Evolutionary conservation across 2,113 vertebrate genomes (phyloP).

Genomic region (Proterorhinus semilunaris): DNA sequence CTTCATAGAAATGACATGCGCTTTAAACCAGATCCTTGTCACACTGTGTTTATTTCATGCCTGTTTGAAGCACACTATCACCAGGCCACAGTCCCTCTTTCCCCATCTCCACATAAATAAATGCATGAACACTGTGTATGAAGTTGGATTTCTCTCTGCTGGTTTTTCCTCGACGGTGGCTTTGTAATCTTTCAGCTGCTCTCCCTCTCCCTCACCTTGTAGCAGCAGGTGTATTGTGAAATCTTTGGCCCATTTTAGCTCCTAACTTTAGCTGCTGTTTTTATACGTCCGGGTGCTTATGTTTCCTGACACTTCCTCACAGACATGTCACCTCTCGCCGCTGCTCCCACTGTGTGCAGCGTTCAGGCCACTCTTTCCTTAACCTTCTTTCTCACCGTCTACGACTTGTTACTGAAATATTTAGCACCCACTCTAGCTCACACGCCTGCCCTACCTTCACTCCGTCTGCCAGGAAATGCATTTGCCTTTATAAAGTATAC

Average conservation of each 20-base stretch:
- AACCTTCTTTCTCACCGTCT: slow-evolving; percentile 33
- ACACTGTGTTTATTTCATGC: slow-evolving; percentile 12
- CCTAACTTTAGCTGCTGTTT: slow-evolving; percentile 28
- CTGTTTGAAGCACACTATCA: slow-evolving; percentile 11
- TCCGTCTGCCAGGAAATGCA: slow-evolving; percentile 47
- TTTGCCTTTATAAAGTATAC: slow-evolving; percentile 21
- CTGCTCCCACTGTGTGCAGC: slow-evolving; percentile 32
- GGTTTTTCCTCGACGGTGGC: slow-evolving; percentile 26
- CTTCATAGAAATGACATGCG: neutral
- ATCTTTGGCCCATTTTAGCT: slow-evolving; percentile 21
- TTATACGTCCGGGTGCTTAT: slow-evolving; percentile 34
- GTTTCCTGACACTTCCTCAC: slow-evolving; percentile 52
- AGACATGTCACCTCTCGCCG: slow-evolving; percentile 45
- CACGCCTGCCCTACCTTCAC: slow-evolving; percentile 32
- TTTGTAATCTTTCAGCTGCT: slow-evolving; percentile 16
- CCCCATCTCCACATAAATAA: slow-evolving; percentile 37
- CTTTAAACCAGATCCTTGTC: slow-evolving; percentile 8
- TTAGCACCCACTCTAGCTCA: slow-evolving; percentile 54
- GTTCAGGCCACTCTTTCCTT: slow-evolving; percentile 20
- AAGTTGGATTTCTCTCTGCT: slow-evolving; percentile 26
- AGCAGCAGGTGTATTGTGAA: slow-evolving; percentile 48
- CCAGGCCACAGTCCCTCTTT: slow-evolving; percentile 1
- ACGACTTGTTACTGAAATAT: slow-evolving; percentile 66
- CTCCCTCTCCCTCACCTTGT: slow-evolving; percentile 46
- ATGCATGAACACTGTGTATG: slow-evolving; percentile 41